phyloP scores from a whole-genome alignment of 2,797 vertebrate species.

The Myiotriccus ornatus region DNA sequence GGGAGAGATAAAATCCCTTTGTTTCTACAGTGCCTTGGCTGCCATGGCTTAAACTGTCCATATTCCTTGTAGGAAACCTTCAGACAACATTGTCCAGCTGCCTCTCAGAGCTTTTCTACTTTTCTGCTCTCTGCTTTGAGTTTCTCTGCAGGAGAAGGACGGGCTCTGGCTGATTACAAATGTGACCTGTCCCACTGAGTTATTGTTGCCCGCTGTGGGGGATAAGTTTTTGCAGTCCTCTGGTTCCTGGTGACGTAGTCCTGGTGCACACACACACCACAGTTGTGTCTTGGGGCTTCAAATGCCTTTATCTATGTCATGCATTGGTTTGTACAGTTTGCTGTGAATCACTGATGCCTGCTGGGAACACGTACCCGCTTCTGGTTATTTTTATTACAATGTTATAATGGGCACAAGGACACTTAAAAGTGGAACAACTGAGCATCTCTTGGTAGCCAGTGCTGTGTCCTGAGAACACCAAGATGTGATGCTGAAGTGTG shows the following conservation, averaged over 20 bases:
- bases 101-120: background rate
- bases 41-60: background rate
- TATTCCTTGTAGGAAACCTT: background rate
- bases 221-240: background rate
- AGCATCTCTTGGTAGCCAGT: constrained; percentile 33
- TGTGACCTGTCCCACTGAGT: constrained; percentile 36
- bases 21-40: background rate
- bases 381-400: constrained; percentile 68
- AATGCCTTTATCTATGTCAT: constrained; percentile 65
- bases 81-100: background rate
- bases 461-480: background rate
- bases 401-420: constrained; percentile 69
- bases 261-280: constrained; percentile 6
- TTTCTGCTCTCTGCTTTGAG: background rate
- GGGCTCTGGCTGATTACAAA: background rate
- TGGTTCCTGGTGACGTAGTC: background rate
- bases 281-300: constrained; percentile 51
- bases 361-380: constrained; percentile 51
- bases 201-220: background rate
- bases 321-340: constrained; percentile 51
- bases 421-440: constrained; percentile 46
- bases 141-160: background rate
- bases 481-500: background rate
- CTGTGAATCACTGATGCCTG: constrained; percentile 64
- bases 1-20: background rate